phyloP scores from a whole-genome alignment of 2,113 vertebrate genomes.

The Trochalopteron elliotii region DNA sequence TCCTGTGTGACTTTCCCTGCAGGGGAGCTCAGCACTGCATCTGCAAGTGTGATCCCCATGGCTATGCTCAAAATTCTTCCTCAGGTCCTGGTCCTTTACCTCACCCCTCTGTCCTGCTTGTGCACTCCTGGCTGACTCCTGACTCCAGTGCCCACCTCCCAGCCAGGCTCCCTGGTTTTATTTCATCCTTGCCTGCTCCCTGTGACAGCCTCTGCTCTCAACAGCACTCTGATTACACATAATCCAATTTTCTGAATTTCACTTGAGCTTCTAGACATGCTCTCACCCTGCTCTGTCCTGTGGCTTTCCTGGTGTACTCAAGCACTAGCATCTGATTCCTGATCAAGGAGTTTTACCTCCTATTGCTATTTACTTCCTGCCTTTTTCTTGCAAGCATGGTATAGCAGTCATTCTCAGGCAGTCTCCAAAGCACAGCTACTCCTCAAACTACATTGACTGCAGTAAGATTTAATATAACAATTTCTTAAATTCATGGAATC shows the following conservation, averaged over 20 bases:
- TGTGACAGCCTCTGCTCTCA: not conserved
- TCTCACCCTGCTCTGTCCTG: not conserved
- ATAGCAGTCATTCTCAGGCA: not conserved
- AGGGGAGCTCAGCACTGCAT: rapidly evolving
- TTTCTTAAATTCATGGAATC: not conserved
- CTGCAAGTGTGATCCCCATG: not conserved
- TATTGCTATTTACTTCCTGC: not conserved
- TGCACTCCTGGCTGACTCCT: not conserved
- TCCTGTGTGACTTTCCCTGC: not conserved
- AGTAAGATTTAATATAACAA: not conserved
- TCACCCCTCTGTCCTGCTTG: not conserved
- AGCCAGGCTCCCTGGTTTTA: not conserved
- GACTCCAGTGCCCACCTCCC: not conserved
- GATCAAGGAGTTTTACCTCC: not conserved
- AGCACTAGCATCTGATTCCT: not conserved
- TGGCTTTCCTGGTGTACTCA: not conserved
- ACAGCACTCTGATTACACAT: not conserved
- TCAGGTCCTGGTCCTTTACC: rapidly evolving
- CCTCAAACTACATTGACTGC: not conserved
- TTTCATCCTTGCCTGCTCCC: not conserved
- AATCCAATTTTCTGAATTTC: not conserved
- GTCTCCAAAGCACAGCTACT: not conserved
- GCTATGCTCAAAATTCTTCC: not conserved
- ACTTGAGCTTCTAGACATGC: not conserved
- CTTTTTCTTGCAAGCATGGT: not conserved